These are phyloP conservation scores for Platycheirus albimanus DNA, from an alignment of 2,888 invertebrate genomes.

Conservation along the genomic window DNA sequence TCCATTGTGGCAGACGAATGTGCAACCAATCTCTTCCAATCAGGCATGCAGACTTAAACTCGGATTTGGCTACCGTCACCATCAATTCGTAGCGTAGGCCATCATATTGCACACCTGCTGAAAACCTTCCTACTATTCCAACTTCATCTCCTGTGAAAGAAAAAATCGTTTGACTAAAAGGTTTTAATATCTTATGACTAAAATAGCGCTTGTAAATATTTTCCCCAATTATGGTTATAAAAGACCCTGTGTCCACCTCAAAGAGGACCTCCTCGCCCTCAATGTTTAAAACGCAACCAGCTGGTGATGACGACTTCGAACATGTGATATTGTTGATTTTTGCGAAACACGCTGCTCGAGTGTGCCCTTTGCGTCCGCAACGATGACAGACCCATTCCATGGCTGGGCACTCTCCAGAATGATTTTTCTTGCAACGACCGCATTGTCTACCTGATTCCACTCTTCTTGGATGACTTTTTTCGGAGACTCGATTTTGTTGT, in stretches of 20 bases:
- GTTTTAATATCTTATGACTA: neutral
- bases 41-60: neutral
- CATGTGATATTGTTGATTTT: neutral
- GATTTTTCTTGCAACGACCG: slow-evolving; percentile 1
- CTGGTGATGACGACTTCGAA: neutral
- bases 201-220: too few relatives aligned
- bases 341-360: neutral
- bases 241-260: too few relatives aligned
- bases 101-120: slow-evolving; percentile 3
- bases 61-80: neutral
- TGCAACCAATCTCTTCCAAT: neutral
- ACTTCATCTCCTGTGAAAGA: slow-evolving; percentile 14
- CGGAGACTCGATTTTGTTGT: too few relatives aligned
- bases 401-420: neutral
- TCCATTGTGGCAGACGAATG: slow-evolving; percentile 1
- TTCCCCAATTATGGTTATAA: too few relatives aligned
- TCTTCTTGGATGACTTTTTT: too few relatives aligned
- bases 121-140: neutral
- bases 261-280: neutral
- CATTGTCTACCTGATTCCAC: neutral
- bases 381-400: neutral
- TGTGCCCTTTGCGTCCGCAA: too few relatives aligned
- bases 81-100: neutral
- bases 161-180: neutral
- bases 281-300: neutral